Evolutionary conservation across 2,888 invertebrate species (phyloP).

Genomic region (Macropis europaea): DNA sequence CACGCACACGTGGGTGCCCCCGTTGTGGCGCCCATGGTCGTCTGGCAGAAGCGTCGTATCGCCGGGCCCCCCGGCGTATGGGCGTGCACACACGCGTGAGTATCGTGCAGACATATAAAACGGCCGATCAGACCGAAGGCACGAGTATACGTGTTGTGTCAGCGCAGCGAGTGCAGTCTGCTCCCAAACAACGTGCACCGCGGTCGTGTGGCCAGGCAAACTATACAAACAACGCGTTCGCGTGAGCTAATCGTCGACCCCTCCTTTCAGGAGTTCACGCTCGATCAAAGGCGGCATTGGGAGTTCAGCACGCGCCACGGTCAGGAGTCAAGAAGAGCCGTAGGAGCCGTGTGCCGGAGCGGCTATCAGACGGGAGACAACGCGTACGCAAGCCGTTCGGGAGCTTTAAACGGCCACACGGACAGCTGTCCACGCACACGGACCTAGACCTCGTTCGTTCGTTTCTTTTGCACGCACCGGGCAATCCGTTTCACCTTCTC

Average conservation of each 20-base stretch:
- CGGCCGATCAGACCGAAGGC: slow-evolving; percentile 47
- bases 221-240: too few species aligned
- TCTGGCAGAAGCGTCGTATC: slow-evolving; percentile 19
- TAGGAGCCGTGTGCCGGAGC: too few species aligned
- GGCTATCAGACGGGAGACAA: neutral
- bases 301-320: neutral
- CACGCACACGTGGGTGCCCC: slow-evolving; percentile 43
- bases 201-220: too few species aligned
- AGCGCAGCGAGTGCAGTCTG: slow-evolving; percentile 30
- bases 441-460: neutral
- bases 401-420: neutral
- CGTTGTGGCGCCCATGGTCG: slow-evolving; percentile 11
- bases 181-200: slow-evolving; percentile 13
- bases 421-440: neutral
- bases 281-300: neutral
- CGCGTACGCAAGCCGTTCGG: neutral
- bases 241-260: neutral
- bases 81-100: slow-evolving; percentile 39
- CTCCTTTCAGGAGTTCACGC: neutral
- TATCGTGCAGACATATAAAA: slow-evolving; percentile 33
- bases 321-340: too few species aligned
- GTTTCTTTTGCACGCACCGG: slow-evolving; percentile 1
- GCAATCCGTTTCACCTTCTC: neutral
- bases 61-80: slow-evolving; percentile 42
- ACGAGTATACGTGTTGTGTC: slow-evolving; percentile 61